These are phyloP conservation scores for Fragum fragum DNA, from an alignment of 2,888 invertebrate species.

Conservation along the genomic window DNA sequence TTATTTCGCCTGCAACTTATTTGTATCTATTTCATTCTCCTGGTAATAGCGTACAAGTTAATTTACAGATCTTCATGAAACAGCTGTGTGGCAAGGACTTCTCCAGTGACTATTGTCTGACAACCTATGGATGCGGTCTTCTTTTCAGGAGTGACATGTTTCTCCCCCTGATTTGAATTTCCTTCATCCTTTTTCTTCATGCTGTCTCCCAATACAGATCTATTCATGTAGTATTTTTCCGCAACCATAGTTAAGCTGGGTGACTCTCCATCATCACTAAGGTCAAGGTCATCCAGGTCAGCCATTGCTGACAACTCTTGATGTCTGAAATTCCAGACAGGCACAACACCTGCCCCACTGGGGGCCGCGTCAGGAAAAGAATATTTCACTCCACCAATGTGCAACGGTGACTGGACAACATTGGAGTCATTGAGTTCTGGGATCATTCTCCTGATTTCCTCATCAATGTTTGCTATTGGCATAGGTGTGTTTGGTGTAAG, in stretches of 20 bases:
- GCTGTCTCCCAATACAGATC: slow-evolving; percentile 83
- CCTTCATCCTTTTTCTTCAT: slow-evolving; percentile 34
- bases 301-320: slow-evolving; percentile 80
- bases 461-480: slow-evolving; percentile 83
- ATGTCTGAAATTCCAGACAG: slow-evolving; percentile 85
- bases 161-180: slow-evolving; percentile 16
- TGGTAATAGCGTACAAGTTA: too few species aligned
- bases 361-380: slow-evolving; percentile 85
- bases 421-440: slow-evolving; percentile 82
- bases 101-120: slow-evolving; percentile 86
- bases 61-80: slow-evolving; percentile 83
- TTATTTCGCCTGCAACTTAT: too few species aligned
- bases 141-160: slow-evolving; percentile 34
- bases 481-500: slow-evolving; percentile 68
- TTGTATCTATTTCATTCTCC: too few species aligned
- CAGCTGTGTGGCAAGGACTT: slow-evolving; percentile 86
- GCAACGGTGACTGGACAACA: slow-evolving; percentile 75
- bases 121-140: slow-evolving; percentile 80
- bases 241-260: slow-evolving; percentile 85
- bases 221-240: slow-evolving; percentile 85
- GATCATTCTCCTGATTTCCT: slow-evolving; percentile 82
- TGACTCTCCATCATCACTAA: slow-evolving; percentile 78
- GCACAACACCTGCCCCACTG: slow-evolving; percentile 85
- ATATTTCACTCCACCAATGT: slow-evolving; percentile 80
- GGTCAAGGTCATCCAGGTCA: slow-evolving; percentile 81